Evolutionary conservation across 1,140 invertebrate genomes (phyloP).

Genomic region (Lepidurus arcticus): DNA sequence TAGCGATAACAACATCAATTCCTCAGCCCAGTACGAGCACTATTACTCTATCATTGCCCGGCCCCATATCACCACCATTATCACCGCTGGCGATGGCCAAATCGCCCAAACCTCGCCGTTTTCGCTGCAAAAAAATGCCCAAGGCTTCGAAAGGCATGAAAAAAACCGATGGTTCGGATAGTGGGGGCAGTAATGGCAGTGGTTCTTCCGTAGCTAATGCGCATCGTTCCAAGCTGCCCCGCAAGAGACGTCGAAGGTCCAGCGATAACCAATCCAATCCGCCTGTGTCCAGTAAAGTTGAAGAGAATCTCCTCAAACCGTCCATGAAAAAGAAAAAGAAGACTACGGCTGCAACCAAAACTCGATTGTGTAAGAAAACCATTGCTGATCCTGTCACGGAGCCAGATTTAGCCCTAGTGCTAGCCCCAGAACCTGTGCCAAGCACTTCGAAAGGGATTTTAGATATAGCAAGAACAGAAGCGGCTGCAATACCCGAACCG

Average conservation of each 20-base stretch:
- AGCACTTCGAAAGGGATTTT: not conserved
- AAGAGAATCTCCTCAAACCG: not conserved
- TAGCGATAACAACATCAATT: not conserved
- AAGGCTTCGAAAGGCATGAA: not conserved
- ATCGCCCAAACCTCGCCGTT: not conserved
- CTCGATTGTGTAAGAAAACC: slow-evolving; percentile 6
- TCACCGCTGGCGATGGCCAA: not conserved
- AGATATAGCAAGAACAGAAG: not conserved
- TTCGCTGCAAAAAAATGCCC: not conserved
- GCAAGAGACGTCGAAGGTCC: not conserved
- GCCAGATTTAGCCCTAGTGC: slow-evolving; percentile 3
- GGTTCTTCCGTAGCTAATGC: not conserved
- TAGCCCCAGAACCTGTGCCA: not conserved
- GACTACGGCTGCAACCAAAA: not conserved
- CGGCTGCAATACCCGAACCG: not conserved
- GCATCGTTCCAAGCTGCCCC: not conserved
- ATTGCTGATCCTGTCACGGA: not conserved
- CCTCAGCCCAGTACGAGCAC: not conserved
- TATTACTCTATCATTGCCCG: not conserved
- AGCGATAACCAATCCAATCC: not conserved
- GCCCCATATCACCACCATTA: not conserved
- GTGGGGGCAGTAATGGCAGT: not conserved
- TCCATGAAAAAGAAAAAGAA: slow-evolving; percentile 1
- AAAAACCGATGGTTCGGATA: not conserved
- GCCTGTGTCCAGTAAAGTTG: not conserved